A percentile compares a stretch with the other conserved stretches of the same genome.
Conservation (phyloP, 2,888 invertebrate genomes). For the Macrostomum cliftonense region DNA sequence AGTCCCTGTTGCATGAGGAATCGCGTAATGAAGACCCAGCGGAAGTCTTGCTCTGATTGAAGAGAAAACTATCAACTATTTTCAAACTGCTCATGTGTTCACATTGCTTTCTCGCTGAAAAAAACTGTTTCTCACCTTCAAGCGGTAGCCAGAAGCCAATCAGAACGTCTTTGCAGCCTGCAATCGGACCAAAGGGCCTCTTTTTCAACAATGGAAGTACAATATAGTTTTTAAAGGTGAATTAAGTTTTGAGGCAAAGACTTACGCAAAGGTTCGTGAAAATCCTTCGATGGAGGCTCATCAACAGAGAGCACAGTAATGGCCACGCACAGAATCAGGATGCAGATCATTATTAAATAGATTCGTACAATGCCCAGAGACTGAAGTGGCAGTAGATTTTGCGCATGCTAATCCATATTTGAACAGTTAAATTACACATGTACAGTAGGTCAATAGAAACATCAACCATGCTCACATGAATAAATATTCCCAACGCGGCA, state of each 20-base stretch:
- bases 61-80: not conserved
- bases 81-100: too few relatives aligned
- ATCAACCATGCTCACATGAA: too few relatives aligned
- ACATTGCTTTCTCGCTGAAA: too few relatives aligned
- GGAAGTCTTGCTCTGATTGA: constrained; percentile 29
- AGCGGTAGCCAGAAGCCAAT: constrained; percentile 29
- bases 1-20: constrained; percentile 35
- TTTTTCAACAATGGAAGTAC: too few relatives aligned
- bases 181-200: too few relatives aligned
- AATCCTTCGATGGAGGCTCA: constrained; percentile 18
- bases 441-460: too few relatives aligned
- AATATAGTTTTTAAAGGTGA: too few relatives aligned
- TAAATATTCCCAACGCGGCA: constrained; percentile 25
- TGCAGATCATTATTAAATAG: constrained; percentile 19
- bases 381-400: not conserved
- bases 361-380: constrained; percentile 3
- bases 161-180: constrained; percentile 22
- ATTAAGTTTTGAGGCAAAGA: not conserved
- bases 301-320: constrained; percentile 21
- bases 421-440: too few relatives aligned
- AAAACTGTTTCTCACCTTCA: constrained; percentile 24
- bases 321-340: constrained; percentile 21
- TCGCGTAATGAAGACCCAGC: constrained; percentile 33
- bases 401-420: too few relatives aligned
- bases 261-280: constrained; percentile 21